phyloP scores from a whole-genome alignment of 2,113 vertebrate species.

The Nesoenas mayeri region DNA sequence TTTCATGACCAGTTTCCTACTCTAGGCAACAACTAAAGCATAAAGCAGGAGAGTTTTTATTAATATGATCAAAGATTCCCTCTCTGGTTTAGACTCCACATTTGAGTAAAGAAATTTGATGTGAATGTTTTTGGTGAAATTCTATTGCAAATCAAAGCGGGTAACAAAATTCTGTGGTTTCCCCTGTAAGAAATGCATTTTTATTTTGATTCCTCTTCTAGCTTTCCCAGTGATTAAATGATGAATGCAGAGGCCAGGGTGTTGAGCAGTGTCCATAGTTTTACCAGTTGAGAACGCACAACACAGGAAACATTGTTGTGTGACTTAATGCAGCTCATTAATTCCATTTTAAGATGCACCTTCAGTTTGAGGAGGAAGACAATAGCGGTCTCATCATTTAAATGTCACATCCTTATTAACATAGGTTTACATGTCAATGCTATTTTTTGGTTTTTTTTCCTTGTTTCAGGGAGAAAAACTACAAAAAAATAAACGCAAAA shows the following conservation, averaged over 20 bases:
- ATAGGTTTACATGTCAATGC: background rate
- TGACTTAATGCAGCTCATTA: background rate
- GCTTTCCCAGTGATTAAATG: background rate
- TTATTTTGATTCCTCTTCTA: background rate
- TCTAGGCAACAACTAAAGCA: constrained; percentile 58
- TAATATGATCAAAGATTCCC: constrained; percentile 32
- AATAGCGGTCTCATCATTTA: background rate
- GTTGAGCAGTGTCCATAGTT: background rate
- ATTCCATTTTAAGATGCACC: background rate
- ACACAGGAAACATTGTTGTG: background rate
- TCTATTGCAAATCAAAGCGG: background rate
- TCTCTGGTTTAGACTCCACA: background rate
- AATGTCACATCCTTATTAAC: background rate
- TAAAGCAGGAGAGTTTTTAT: constrained; percentile 41
- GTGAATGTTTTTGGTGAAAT: background rate
- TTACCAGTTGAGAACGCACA: background rate
- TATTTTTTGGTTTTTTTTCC: background rate
- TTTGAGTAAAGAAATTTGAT: constrained; percentile 1
- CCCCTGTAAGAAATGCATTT: background rate
- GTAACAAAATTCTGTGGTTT: background rate
- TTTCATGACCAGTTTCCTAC: constrained; percentile 55
- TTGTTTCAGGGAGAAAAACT: background rate
- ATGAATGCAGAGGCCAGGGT: background rate
- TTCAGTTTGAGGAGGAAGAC: background rate
- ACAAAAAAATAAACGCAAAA: too few relatives aligned